phyloP scores from a whole-genome alignment of 2,888 invertebrate genomes.

The Drosophila niveifrons region DNA sequence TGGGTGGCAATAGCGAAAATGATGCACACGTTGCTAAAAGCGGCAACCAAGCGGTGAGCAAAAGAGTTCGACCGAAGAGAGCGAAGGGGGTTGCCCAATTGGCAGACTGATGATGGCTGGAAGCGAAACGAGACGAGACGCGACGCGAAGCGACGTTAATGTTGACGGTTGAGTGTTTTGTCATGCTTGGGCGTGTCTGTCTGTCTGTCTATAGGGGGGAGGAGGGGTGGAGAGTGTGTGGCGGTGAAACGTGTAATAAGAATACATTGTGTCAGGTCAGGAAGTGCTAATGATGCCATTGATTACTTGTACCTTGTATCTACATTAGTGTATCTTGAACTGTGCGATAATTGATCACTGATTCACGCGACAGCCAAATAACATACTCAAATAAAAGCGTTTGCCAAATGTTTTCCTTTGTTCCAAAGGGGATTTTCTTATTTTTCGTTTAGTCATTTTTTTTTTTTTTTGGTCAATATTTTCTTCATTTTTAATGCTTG shows the following conservation, averaged over 20 bases:
- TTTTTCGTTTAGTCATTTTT: constrained; percentile 52
- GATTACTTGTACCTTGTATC: background rate
- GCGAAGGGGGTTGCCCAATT: background rate
- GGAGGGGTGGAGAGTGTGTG: constrained; percentile 13
- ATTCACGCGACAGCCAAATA: constrained; percentile 21
- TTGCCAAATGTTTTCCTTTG: constrained; percentile 37
- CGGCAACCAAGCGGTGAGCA: background rate
- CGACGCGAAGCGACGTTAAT: background rate
- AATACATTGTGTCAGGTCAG: constrained; percentile 47
- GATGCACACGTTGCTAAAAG: constrained; percentile 26
- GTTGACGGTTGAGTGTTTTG: constrained; percentile 18
- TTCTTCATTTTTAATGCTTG: constrained; percentile 57
- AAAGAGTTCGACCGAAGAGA: constrained; percentile 5
- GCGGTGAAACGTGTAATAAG: constrained; percentile 12
- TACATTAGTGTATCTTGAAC: background rate
- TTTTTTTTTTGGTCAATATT: constrained; percentile 46
- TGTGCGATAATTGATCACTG: constrained; percentile 7
- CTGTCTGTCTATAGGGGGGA: background rate
- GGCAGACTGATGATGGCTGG: constrained; percentile 1
- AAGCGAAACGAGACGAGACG: constrained; percentile 13
- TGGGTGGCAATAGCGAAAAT: constrained; percentile 40
- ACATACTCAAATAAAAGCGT: constrained; percentile 43
- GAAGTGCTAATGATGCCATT: constrained; percentile 28
- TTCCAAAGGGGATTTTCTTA: constrained; percentile 41
- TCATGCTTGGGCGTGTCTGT: constrained; percentile 43